Evolutionary conservation across 2,888 invertebrate species (phyloP).

Genomic region (Limenitis camilla): DNA sequence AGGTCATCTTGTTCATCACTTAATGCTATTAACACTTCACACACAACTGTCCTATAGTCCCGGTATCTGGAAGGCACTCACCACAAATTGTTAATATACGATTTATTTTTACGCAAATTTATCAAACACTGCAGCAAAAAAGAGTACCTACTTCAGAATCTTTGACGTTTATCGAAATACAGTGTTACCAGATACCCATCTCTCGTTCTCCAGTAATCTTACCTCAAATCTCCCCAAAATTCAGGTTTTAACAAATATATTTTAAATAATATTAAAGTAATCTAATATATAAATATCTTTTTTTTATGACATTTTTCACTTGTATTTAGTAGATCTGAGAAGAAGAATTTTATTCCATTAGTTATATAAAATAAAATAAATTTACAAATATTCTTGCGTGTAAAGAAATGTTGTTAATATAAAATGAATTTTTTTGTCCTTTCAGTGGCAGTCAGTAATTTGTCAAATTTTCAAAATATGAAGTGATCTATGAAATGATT

Average conservation of each 20-base stretch:
- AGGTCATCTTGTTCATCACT: constrained; percentile 21
- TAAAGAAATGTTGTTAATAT: constrained; percentile 17
- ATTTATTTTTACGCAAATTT: constrained; percentile 48
- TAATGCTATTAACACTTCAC: constrained; percentile 28
- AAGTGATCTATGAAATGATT: constrained; percentile 58
- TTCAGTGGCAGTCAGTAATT: constrained; percentile 41
- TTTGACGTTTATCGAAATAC: constrained; percentile 44
- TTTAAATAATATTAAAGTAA: too few species aligned
- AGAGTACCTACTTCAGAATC: constrained; percentile 39
- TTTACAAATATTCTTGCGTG: not conserved
- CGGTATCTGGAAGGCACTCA: constrained; percentile 26
- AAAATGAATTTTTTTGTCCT: constrained; percentile 42
- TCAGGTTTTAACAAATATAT: not conserved
- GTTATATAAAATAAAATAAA: too few species aligned
- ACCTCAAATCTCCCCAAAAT: not conserved
- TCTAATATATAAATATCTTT: too few species aligned
- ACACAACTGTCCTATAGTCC: constrained; percentile 33
- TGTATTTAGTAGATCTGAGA: too few species aligned
- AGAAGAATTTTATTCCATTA: too few species aligned
- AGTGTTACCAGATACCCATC: constrained; percentile 13
- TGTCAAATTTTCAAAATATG: constrained; percentile 56
- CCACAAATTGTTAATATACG: constrained; percentile 22
- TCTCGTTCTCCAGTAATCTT: not conserved
- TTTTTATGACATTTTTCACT: not conserved
- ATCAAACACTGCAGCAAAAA: constrained; percentile 30